A percentile compares a stretch with the other conserved stretches of the same genome.
These are phyloP conservation scores for Acleris sparsana DNA, from an alignment of 2,888 invertebrate species.

Conservation along the genomic window DNA sequence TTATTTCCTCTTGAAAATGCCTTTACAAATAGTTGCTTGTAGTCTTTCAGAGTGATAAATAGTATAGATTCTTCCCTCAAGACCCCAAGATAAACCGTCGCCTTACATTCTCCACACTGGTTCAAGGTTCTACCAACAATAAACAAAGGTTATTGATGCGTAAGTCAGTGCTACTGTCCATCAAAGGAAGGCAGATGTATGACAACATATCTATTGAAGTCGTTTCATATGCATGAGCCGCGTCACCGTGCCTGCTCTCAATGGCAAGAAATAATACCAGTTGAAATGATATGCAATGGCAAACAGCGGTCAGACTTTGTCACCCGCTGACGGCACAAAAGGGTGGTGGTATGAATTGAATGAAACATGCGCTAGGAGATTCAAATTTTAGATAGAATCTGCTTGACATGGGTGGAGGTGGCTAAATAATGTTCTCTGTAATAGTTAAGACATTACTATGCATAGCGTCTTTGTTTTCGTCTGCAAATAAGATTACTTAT, in stretches of 20 bases:
- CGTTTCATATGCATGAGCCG: conserved; percentile 74
- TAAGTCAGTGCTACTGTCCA: conserved; percentile 58
- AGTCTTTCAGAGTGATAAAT: neutral
- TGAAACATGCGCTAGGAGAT: conserved; percentile 10
- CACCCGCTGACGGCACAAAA: conserved; percentile 28
- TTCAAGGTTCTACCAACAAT: conserved; percentile 65
- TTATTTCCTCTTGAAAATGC: too few species aligned
- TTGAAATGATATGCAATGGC: conserved; percentile 58
- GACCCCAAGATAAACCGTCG: conserved; percentile 31
- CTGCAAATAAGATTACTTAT: too few species aligned
- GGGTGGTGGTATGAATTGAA: conserved; percentile 27
- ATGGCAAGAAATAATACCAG: conserved; percentile 68
- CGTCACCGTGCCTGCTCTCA: conserved; percentile 58
- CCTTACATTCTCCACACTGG: conserved; percentile 43
- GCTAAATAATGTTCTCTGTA: neutral
- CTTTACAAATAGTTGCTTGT: too few species aligned
- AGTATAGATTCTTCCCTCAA: conserved; percentile 15
- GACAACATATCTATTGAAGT: conserved; percentile 77
- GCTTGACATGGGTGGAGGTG: conserved; percentile 1
- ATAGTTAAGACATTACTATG: neutral
- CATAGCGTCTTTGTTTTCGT: too few species aligned
- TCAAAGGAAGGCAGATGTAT: conserved; percentile 63
- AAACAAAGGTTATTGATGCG: conserved; percentile 66
- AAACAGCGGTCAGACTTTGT: conserved; percentile 36
- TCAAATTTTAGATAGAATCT: conserved; percentile 17